Conservation (phyloP, 92 coral and sea anemone genomes). For the Heliopora coerulea region DNA sequence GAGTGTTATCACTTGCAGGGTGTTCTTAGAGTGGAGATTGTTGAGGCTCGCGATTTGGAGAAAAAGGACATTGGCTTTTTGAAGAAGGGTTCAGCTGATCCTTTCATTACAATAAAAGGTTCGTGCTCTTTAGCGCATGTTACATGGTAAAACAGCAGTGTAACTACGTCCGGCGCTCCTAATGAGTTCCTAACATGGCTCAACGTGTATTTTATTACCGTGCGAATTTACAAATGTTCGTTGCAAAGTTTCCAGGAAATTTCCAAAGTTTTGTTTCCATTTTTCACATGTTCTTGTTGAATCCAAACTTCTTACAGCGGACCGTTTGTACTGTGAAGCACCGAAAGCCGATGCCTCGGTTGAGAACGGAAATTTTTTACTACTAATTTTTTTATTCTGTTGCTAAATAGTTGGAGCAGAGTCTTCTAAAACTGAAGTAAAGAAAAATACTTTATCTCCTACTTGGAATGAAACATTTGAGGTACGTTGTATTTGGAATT, state of each 20-base stretch:
- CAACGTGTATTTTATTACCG: no score
- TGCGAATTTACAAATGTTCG: no score
- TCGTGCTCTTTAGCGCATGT: background rate
- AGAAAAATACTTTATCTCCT: slow-evolving; percentile 82
- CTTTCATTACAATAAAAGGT: slow-evolving; percentile 86
- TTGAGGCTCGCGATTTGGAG: slow-evolving; percentile 86
- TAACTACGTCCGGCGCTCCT: no score
- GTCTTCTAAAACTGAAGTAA: slow-evolving; percentile 79
- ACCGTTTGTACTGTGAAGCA: no score
- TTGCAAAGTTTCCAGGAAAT: no score
- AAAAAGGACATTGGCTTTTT: slow-evolving; percentile 91
- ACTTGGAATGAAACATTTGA: slow-evolving; percentile 96
- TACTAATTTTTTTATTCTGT: background rate
- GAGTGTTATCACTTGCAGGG: slow-evolving; percentile 55
- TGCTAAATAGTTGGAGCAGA: slow-evolving; percentile 81
- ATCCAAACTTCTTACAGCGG: no score
- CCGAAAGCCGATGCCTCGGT: no score
- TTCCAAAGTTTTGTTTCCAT: no score
- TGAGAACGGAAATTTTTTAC: no score
- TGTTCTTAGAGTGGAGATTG: slow-evolving; percentile 79
- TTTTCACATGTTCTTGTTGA: no score
- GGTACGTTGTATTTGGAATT: slow-evolving; percentile 50
- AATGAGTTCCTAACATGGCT: no score
- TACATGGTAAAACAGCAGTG: no score
- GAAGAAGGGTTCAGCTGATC: slow-evolving; percentile 93